phyloP scores from a whole-genome alignment of 2,113 vertebrate species.

The Telmatochromis brichardi region DNA sequence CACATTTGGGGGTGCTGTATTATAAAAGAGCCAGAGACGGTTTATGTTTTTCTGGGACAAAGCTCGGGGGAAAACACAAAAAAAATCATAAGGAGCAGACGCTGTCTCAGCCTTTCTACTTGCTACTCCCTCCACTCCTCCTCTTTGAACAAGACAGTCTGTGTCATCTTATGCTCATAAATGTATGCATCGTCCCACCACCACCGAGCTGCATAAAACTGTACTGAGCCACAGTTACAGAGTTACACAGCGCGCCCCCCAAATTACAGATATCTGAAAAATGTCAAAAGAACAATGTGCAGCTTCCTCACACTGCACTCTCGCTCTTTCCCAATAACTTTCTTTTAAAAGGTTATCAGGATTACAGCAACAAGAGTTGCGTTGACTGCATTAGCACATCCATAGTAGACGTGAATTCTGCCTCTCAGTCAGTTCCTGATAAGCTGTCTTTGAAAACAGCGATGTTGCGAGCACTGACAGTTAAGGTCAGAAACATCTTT shows the following conservation, averaged over 20 bases:
- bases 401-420: background rate
- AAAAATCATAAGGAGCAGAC: conserved; percentile 1
- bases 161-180: background rate
- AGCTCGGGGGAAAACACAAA: conserved; percentile 5
- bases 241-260: background rate
- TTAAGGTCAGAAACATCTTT: background rate
- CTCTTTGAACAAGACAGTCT: background rate
- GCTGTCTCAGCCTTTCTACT: background rate
- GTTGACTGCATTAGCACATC: background rate
- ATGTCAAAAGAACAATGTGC: background rate
- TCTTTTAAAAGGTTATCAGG: background rate
- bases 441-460: background rate
- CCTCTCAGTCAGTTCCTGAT: background rate
- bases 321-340: background rate
- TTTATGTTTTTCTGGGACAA: conserved; percentile 59
- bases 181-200: background rate
- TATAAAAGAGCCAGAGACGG: background rate
- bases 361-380: background rate
- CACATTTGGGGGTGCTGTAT: background rate
- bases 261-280: background rate
- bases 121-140: background rate
- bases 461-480: background rate
- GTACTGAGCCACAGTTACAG: background rate
- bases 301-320: background rate
- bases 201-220: background rate